A percentile compares a stretch with the other conserved stretches of the same genome.
Conservation (phyloP, 2,113 vertebrate species). For the Anarhynchus alexandrinus region DNA sequence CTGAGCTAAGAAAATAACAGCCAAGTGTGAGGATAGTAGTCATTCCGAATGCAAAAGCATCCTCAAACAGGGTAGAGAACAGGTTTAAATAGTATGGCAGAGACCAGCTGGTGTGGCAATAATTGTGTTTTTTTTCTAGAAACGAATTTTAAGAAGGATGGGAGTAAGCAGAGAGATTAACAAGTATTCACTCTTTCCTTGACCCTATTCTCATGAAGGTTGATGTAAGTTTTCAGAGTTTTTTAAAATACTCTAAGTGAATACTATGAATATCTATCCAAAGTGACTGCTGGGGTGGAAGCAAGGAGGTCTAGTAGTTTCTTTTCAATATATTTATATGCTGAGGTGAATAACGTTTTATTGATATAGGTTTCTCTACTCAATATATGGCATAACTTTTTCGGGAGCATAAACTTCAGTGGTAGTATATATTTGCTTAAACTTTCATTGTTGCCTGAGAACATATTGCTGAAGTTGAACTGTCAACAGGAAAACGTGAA, state of each 20-base stretch:
- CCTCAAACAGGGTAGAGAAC: not conserved
- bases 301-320: not conserved
- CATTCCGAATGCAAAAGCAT: not conserved
- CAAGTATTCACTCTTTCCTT: not conserved
- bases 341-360: not conserved
- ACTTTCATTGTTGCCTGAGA: not conserved
- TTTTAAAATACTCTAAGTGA: not conserved
- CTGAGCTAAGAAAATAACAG: not conserved
- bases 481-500: conserved; percentile 4
- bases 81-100: not conserved
- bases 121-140: not conserved
- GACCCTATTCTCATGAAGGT: not conserved
- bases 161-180: not conserved
- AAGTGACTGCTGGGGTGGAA: not conserved
- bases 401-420: not conserved
- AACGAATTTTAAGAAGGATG: not conserved
- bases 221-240: not conserved
- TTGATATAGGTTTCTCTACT: not conserved
- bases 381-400: not conserved
- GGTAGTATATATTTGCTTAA: not conserved
- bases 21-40: not conserved
- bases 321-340: not conserved
- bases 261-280: not conserved
- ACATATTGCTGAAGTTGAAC: conserved; percentile 27
- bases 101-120: not conserved